Conservation (phyloP, 2,113 vertebrate genomes). For the Strix aluco region DNA sequence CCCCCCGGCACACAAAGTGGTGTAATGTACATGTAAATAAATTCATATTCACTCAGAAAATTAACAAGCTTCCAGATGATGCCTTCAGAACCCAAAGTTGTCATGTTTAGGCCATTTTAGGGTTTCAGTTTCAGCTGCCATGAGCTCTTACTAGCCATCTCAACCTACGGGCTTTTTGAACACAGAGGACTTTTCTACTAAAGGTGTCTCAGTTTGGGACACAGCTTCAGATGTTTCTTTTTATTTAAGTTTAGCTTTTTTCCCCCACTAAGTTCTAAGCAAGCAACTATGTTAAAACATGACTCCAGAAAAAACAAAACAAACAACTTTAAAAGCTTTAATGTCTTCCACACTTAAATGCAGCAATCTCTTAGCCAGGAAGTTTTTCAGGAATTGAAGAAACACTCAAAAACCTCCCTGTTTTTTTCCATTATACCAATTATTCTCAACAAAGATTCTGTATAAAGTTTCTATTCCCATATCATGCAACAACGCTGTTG, state of each 20-base stretch:
- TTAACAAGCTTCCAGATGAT: not conserved
- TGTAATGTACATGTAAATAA: not conserved
- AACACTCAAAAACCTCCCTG: not conserved
- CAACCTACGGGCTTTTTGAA: not conserved
- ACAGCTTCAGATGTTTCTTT: not conserved
- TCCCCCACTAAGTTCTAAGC: not conserved
- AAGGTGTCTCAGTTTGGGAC: not conserved
- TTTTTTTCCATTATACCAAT: not conserved
- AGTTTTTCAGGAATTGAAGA: not conserved
- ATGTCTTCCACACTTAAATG: not conserved
- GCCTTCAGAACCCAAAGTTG: not conserved
- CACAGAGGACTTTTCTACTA: fast-evolving
- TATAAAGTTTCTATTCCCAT: not conserved
- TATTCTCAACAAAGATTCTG: not conserved
- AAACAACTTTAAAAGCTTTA: not conserved
- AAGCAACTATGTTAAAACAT: not conserved
- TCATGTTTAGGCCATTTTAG: not conserved
- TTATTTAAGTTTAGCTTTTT: not conserved
- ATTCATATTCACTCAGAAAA: not conserved
- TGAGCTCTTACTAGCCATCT: not conserved
- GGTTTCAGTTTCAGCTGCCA: not conserved
- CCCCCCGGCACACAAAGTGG: not conserved
- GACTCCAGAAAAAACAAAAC: not conserved
- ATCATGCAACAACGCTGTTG: too few relatives aligned
- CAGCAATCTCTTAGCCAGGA: not conserved